Conservation (phyloP, 1,140 invertebrate species). For the Dinoponera quadriceps region DNA sequence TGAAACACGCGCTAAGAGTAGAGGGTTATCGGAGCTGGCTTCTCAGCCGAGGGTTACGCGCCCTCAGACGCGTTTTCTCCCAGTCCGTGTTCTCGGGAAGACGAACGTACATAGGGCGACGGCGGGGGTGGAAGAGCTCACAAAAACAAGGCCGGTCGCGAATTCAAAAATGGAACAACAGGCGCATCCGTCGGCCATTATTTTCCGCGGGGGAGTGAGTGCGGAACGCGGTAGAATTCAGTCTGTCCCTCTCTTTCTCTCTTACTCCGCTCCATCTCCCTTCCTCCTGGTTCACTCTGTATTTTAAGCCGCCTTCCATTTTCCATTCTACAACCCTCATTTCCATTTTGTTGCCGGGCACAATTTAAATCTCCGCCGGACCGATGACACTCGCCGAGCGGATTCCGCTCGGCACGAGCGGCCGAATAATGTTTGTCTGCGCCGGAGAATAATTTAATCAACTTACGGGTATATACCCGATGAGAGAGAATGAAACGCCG, state of each 20-base stretch:
- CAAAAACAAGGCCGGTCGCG: constrained; percentile 71
- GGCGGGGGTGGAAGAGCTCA: constrained; percentile 42
- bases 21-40: constrained; percentile 28
- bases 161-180: constrained; percentile 78
- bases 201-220: constrained; percentile 68
- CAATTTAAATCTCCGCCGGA: constrained; percentile 73
- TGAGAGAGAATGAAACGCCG: constrained; percentile 64
- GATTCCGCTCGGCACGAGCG: constrained; percentile 49
- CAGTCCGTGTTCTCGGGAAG: constrained; percentile 20
- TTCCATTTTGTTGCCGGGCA: constrained; percentile 74
- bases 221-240: constrained; percentile 53
- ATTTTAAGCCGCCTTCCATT: constrained; percentile 76
- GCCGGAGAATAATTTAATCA: constrained; percentile 66
- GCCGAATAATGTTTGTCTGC: constrained; percentile 44
- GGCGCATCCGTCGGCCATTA: constrained; percentile 73
- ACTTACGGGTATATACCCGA: constrained; percentile 30
- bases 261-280: not conserved
- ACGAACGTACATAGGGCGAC: not conserved
- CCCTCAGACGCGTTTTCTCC: constrained; percentile 18
- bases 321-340: constrained; percentile 75
- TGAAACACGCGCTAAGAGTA: constrained; percentile 62
- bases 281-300: constrained; percentile 46
- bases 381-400: constrained; percentile 73
- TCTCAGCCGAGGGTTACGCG: constrained; percentile 26
- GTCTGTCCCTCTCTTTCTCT: constrained; percentile 44